Base-by-base conservation (phyloP, 2,797 vertebrate genomes). In the Eutrigla gurnardus region DNA sequence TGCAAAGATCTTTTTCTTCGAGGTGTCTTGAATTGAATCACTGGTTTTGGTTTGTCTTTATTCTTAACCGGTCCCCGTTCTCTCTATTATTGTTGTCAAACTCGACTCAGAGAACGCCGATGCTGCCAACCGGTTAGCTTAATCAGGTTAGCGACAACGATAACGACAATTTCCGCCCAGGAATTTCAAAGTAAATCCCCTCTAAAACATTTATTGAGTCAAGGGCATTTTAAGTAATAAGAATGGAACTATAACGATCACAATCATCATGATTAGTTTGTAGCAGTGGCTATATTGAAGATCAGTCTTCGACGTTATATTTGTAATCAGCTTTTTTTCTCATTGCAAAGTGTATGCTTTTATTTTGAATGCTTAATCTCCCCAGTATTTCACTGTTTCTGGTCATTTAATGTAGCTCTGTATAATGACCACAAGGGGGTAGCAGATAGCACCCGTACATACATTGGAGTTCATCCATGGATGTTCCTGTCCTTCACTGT, bases 141-240 rank as follows among this genome's bases (percentile, higher is more conserved):
- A 1, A 10, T 6, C 0, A 55, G 58, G 47, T 4, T 18, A n/a
- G 8, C 14, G 2, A 14, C 8, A 7, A 33, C 8, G 15, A 59
- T 0, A n/a, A 11, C 13, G 0, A 4, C 5, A 0, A 0, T 3
- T 82, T 84, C 86, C 69, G 72, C 6, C 59, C 0, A 0, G 0
- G 4, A 65, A 55, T 58, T 85, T 88, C 77, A 84, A 72, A 87
- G 37, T 79, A 82, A 84, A 72, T 1, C 4, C 3, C 0, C 0
- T 17, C 0, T 10, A 7, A 32, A 52, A 7, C 0, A 15, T 57
- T 36, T 14, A 36, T 9, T 12, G 1, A 7, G 9, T n/a, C 13
- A 8, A 4, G 3, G 7, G 3, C 2, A 8, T 64, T 63, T 63
- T 32, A 33, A 33, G 11, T 15, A 0, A 11, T 17, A 13, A 15